These are phyloP conservation scores for Lepilemur septentrionalis DNA, from an alignment of 2,797 vertebrate genomes.

Conservation along the genomic window DNA sequence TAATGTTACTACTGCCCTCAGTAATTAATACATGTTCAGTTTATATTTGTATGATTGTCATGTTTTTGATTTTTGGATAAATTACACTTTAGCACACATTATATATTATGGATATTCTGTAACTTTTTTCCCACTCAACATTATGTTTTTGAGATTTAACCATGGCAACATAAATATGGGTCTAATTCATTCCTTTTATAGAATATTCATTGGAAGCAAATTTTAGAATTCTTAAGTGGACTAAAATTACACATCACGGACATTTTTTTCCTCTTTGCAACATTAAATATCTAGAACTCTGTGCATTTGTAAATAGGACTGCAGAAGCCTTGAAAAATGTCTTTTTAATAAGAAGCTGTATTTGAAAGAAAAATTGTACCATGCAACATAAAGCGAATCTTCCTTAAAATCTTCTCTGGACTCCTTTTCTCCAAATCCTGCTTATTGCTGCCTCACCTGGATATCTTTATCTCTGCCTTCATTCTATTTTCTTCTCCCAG, in stretches of 20 bases:
- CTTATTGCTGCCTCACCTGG: neutral
- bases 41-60: neutral
- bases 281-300: neutral
- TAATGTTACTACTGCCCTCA: neutral
- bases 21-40: neutral
- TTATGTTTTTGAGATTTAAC: conserved; percentile 57
- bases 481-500: neutral
- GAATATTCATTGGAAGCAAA: conserved; percentile 55
- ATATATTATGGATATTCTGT: neutral
- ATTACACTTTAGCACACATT: neutral
- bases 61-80: conserved; percentile 9
- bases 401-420: neutral
- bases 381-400: conserved; percentile 6
- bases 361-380: conserved; percentile 43
- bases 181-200: conserved; percentile 63
- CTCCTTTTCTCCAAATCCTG: neutral
- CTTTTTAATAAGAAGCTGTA: neutral
- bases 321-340: conserved; percentile 22
- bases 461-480: neutral
- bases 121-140: conserved; percentile 14
- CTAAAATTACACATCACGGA: conserved; percentile 49
- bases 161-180: conserved; percentile 65
- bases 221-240: conserved; percentile 56
- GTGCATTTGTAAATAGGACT: conserved; percentile 6
- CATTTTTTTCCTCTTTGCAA: conserved; percentile 27